Base-by-base conservation (phyloP, 2,113 vertebrate genomes). In the Hystrix brachyura region DNA sequence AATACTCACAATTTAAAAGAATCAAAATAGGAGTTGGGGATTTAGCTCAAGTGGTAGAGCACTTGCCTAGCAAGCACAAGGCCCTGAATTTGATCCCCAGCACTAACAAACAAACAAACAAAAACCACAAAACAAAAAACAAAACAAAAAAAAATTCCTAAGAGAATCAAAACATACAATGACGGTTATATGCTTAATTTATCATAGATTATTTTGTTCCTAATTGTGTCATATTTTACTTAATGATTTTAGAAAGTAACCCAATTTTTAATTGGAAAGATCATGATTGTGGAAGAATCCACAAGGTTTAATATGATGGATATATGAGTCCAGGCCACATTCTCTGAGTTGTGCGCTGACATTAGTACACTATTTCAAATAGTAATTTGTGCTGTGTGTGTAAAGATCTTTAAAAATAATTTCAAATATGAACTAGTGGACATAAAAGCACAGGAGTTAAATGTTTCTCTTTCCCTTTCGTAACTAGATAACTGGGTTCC, bases 401-500 rank as follows among this genome's bases (percentile, higher is more conserved):
- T 55, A 92, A 87, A 94, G 51, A 53, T 81, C 10, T 51, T 72
- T 78, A 32, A 92, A 74, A 89, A 85, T 91, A 1, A 89, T 55
- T 90, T 96, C 32, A 86, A 17, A 90, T 93, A 96, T 86, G 60
- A 91, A 92, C 96, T 89, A 69, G 13, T 93, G 14, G 38, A 65
- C 38, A 71, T 74, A 95, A 72, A 1, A 84, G 38, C 23, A n/a
- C 7, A 74, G 91, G 74, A 93, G 27, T 48, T 64, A 43, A 84
- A 14, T 84, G 48, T 51, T 91, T 1, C 34, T 71, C 0, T 93
- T 95, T 76, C 3, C 2, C 90, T 92, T 96, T 95, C 27, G 76
- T 87, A 74, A 18, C 5, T 59, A 95, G 38, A n/a, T 78, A 81
- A 71, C 14, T 27, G 76, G 48, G 12, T 82, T 81, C 85, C 15